phyloP scores from a whole-genome alignment of 1,140 invertebrate species.

The Nebria ingens region DNA sequence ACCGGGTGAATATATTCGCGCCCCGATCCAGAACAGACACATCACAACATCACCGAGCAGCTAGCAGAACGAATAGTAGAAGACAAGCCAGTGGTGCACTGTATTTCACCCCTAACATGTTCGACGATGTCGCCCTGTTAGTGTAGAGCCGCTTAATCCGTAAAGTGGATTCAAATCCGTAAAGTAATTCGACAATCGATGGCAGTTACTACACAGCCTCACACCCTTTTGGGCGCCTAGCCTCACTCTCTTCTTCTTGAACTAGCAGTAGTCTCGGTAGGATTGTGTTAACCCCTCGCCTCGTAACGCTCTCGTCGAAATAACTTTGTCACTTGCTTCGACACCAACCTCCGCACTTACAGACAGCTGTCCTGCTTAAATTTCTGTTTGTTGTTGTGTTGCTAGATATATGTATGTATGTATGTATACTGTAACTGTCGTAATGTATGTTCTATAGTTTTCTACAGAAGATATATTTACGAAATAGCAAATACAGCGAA shows the following conservation, averaged over 20 bases:
- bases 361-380: slow-evolving; percentile 1
- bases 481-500: too few species aligned
- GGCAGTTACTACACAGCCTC: not conserved
- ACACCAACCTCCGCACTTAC: not conserved
- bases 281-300: not conserved
- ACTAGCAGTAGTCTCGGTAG: not conserved
- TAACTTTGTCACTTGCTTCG: not conserved
- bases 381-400: not conserved
- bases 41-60: too few species aligned
- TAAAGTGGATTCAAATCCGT: slow-evolving; percentile 9
- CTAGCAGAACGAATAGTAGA: not conserved
- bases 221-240: not conserved
- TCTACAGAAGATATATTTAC: too few species aligned
- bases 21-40: too few species aligned
- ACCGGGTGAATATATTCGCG: not conserved
- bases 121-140: slow-evolving; percentile 7
- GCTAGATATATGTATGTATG: not conserved
- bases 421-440: too few species aligned
- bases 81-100: not conserved
- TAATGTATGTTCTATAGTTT: too few species aligned
- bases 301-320: not conserved
- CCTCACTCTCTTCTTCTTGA: not conserved
- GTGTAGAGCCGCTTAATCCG: slow-evolving; percentile 5
- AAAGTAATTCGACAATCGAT: slow-evolving; percentile 9
- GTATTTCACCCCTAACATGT: slow-evolving; percentile 5